Conservation (phyloP, 2,113 vertebrate species). For the Pelecanoides urinatrix region DNA sequence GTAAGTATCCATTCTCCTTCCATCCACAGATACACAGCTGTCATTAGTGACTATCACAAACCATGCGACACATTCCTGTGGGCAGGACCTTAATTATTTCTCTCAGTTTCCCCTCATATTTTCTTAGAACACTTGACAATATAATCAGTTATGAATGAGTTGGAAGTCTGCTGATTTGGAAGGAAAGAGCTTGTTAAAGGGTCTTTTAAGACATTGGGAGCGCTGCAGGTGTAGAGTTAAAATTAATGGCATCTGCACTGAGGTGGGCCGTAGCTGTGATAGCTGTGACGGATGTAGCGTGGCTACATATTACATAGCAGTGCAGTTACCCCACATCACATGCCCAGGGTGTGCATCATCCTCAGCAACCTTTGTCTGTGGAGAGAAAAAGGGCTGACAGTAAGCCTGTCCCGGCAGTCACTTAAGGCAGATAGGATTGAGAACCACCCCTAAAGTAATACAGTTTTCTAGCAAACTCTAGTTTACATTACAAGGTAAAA, state of each 20-base stretch:
- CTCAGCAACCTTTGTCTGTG: not conserved
- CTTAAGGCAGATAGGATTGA: not conserved
- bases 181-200: not conserved
- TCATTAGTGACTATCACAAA: not conserved
- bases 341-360: not conserved
- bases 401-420: not conserved
- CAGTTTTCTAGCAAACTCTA: not conserved
- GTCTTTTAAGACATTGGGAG: not conserved
- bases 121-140: not conserved
- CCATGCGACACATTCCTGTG: fast-evolving
- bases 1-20: not conserved
- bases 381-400: not conserved
- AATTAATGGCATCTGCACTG: not conserved
- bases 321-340: not conserved
- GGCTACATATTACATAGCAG: not conserved
- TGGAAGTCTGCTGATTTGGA: not conserved
- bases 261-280: not conserved
- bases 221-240: not conserved
- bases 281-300: not conserved
- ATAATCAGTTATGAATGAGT: not conserved
- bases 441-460: not conserved
- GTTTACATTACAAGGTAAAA: not conserved
- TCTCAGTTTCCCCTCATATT: not conserved
- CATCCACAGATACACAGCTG: not conserved
- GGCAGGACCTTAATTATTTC: not conserved